Conservation (phyloP, 2,113 vertebrate species). For the Platysteira castanea region DNA sequence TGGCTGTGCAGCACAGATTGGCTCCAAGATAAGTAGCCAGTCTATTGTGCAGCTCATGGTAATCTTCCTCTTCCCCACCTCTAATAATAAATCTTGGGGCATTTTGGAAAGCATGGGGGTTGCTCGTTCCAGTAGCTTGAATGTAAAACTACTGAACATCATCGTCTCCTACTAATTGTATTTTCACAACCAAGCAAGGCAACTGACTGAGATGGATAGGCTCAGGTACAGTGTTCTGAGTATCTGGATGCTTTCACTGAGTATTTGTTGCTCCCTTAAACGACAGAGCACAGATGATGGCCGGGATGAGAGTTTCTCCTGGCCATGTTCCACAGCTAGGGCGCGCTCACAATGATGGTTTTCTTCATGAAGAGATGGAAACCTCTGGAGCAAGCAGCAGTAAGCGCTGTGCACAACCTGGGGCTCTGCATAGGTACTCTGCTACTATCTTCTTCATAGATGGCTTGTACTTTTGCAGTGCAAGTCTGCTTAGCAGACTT, state of each 20-base stretch:
- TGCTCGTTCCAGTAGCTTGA: constrained; percentile 14
- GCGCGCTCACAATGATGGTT: not conserved
- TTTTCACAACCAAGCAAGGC: not conserved
- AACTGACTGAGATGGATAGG: not conserved
- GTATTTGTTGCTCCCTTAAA: not conserved
- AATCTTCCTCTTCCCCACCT: constrained; percentile 19
- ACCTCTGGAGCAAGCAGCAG: not conserved
- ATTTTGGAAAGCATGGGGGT: constrained; percentile 27
- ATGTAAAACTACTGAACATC: not conserved
- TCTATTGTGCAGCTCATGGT: constrained; percentile 14
- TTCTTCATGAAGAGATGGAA: not conserved
- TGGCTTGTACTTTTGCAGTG: not conserved
- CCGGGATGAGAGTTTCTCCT: not conserved
- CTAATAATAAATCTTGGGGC: constrained; percentile 56
- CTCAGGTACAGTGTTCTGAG: not conserved
- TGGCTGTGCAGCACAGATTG: constrained; percentile 16
- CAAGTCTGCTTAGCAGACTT: not conserved
- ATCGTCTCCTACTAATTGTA: not conserved
- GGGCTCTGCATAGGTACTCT: not conserved
- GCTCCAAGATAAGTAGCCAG: constrained; percentile 51
- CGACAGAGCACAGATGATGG: not conserved
- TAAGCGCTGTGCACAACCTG: not conserved
- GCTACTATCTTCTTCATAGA: not conserved
- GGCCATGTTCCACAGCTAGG: not conserved
- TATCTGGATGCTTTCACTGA: not conserved